phyloP scores from a whole-genome alignment of 2,113 vertebrate species.

The Prochilodus magdalenae region DNA sequence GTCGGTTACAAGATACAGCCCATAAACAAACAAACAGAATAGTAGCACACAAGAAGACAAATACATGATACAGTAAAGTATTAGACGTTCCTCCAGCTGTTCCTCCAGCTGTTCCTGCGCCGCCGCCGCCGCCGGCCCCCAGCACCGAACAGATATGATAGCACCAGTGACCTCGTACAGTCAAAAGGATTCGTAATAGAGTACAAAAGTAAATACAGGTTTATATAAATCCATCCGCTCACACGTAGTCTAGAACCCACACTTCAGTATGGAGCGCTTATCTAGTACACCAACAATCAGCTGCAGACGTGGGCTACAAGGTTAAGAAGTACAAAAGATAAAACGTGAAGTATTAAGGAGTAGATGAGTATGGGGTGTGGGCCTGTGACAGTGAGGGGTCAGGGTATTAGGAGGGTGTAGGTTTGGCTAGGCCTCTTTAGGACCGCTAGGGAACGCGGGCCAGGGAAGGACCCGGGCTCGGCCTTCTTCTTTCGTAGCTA shows the following conservation, averaged over 20 bases:
- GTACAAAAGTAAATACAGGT: conserved; percentile 67
- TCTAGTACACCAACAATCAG: not conserved
- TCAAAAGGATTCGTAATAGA: conserved; percentile 60
- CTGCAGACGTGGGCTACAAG: not conserved
- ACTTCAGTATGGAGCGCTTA: not conserved
- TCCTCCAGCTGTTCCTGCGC: conserved; percentile 70
- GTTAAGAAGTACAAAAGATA: not conserved
- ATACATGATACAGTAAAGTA: conserved; percentile 67
- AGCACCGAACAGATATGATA: conserved; percentile 71
- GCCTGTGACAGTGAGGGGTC: not conserved
- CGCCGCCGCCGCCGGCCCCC: conserved; percentile 39
- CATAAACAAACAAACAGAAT: conserved; percentile 2
- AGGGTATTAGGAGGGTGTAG: not conserved
- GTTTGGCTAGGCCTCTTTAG: not conserved
- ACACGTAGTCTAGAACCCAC: not conserved
- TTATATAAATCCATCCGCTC: conserved; percentile 47
- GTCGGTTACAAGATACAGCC: not conserved
- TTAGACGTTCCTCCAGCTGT: conserved; percentile 55
- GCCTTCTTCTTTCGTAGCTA: too few species aligned
- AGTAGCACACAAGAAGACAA: conserved; percentile 58
- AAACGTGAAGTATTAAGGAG: not conserved
- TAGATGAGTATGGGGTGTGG: not conserved
- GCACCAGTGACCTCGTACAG: conserved; percentile 75
- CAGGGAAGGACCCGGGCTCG: too few species aligned
- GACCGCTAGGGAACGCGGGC: too few species aligned